These are phyloP conservation scores for Apeltes quadracus DNA, from an alignment of 2,113 vertebrate genomes.

Conservation along the genomic window DNA sequence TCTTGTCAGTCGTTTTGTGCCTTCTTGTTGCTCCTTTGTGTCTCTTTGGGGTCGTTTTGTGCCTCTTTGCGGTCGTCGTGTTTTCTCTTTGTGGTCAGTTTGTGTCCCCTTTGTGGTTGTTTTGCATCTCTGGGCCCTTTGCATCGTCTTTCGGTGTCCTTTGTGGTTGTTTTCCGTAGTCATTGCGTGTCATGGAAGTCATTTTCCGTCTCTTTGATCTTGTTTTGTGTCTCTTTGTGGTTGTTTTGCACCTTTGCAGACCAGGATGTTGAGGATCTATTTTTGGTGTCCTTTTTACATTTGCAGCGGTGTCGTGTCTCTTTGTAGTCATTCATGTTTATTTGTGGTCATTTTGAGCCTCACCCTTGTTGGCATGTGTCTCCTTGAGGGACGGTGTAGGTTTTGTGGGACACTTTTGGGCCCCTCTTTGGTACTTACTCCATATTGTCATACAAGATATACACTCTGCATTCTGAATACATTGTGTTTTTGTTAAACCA, in stretches of 20 bases:
- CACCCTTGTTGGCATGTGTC: neutral
- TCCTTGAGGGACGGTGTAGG: neutral
- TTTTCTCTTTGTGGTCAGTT: neutral
- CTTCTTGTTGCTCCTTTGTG: neutral
- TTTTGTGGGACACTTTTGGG: neutral
- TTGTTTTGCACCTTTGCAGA: no score
- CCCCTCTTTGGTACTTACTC: neutral
- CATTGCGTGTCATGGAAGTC: neutral
- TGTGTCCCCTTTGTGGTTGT: neutral
- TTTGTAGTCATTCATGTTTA: neutral
- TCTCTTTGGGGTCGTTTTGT: neutral
- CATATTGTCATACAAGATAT: neutral
- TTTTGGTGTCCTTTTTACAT: neutral
- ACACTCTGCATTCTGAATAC: neutral
- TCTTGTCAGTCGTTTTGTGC: neutral
- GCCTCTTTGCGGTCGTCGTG: neutral
- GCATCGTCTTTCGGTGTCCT: neutral
- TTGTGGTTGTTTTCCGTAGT: neutral
- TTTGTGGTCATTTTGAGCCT: neutral
- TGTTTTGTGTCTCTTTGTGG: neutral
- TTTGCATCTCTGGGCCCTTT: neutral
- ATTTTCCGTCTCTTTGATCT: neutral
- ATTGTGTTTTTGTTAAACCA: slow-evolving; percentile 1
- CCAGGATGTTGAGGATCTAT: neutral
- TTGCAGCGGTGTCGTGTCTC: neutral